These are phyloP conservation scores for Enteromius anoplus DNA, from an alignment of 2,797 vertebrate genomes.

Conservation along the genomic window DNA sequence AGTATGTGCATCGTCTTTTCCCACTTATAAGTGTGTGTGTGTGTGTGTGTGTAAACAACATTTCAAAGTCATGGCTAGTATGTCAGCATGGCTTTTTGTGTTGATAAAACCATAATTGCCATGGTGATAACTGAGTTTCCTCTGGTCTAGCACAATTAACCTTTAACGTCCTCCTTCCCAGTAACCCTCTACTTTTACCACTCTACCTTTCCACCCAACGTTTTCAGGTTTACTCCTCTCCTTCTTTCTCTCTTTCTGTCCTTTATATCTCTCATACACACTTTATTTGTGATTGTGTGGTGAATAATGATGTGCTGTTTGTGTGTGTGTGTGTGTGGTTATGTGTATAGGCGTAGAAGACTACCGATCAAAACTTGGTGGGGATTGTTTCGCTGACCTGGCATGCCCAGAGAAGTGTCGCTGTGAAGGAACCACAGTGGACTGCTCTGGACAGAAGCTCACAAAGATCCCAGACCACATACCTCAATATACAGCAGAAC, in stretches of 20 bases:
- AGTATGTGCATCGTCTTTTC: not conserved
- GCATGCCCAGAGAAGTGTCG: constrained; percentile 97
- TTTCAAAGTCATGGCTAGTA: constrained; percentile 34
- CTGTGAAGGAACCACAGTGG: constrained; percentile 95
- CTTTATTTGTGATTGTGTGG: constrained; percentile 4
- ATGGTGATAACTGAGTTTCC: constrained; percentile 58
- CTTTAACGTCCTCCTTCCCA: constrained; percentile 29
- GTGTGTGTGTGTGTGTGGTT: constrained; percentile 51
- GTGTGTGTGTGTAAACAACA: constrained; percentile 16
- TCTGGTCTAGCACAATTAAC: constrained; percentile 52
- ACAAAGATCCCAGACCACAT: constrained; percentile 95
- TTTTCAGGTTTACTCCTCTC: not conserved
- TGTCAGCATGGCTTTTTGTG: constrained; percentile 28
- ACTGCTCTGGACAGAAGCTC: constrained; percentile 98
- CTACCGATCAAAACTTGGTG: constrained; percentile 95
- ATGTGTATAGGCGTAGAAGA: constrained; percentile 90
- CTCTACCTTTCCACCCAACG: constrained; percentile 22
- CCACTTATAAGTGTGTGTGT: constrained; percentile 32
- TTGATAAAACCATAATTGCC: constrained; percentile 48
- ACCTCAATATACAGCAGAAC: constrained; percentile 94
- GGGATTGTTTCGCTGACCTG: constrained; percentile 96
- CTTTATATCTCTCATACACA: constrained; percentile 8
- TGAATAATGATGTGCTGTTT: constrained; percentile 29
- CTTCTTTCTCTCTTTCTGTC: not conserved
- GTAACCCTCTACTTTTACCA: constrained; percentile 31